Evolutionary conservation across 2,113 vertebrate genomes (phyloP).

Genomic region (Gallinago jamesoni): DNA sequence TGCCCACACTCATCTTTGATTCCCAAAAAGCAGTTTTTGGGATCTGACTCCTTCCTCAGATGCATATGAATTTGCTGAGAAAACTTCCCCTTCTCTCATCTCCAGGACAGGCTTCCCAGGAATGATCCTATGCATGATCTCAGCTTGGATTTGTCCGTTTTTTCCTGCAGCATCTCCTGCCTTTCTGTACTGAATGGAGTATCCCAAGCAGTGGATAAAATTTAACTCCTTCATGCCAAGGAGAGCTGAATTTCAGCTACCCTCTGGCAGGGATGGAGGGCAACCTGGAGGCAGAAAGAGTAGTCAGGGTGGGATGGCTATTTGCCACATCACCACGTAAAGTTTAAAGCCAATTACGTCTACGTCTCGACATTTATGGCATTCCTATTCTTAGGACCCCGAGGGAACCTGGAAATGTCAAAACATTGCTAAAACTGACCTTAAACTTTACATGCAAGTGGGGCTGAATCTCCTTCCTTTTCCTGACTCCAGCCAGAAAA

Average conservation of each 20-base stretch:
- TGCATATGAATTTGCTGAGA: neutral
- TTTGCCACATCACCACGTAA: conserved; percentile 1
- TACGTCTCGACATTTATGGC: conserved; percentile 45
- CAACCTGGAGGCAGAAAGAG: neutral
- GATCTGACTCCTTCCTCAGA: neutral
- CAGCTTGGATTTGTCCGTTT: neutral
- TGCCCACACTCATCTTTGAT: neutral
- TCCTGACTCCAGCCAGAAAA: conserved; percentile 46
- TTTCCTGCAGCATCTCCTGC: neutral
- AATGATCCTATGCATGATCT: neutral
- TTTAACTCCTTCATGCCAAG: neutral
- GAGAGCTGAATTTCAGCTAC: neutral
- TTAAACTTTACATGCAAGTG: conserved; percentile 70
- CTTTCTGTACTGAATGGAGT: neutral
- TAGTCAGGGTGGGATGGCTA: neutral
- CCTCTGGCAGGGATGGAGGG: neutral
- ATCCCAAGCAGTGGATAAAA: neutral
- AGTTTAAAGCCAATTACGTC: conserved; percentile 69
- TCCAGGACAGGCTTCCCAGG: neutral
- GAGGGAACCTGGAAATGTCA: conserved; percentile 70
- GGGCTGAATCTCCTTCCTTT: conserved; percentile 5
- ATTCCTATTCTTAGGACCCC: conserved; percentile 26
- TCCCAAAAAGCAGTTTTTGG: neutral
- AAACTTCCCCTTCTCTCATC: neutral
- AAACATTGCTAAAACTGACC: conserved; percentile 68